These are phyloP conservation scores for Dysdera silvatica DNA, from an alignment of 1,140 invertebrate genomes.

Conservation along the genomic window DNA sequence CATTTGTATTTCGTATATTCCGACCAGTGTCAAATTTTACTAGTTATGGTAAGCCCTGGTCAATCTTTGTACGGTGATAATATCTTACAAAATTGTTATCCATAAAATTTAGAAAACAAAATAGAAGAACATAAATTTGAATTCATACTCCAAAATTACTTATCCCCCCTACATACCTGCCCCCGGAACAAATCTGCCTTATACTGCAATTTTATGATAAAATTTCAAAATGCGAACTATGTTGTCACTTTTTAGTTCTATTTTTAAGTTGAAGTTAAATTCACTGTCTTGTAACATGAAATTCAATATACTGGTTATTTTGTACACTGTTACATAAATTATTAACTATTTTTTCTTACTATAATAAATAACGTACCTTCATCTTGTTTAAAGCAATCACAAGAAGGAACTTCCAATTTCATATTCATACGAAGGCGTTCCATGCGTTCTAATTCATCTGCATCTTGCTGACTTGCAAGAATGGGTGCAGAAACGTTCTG, in stretches of 20 bases:
- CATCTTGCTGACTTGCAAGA: too few relatives aligned
- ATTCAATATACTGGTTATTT: not conserved
- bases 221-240: not conserved
- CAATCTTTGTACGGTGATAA: too few relatives aligned
- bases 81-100: too few relatives aligned
- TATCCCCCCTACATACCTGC: too few relatives aligned
- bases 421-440: constrained; percentile 60
- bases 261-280: not conserved
- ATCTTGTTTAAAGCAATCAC: constrained; percentile 71
- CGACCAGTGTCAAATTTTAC: too few relatives aligned
- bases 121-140: not conserved
- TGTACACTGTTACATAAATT: not conserved
- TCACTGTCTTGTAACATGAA: not conserved
- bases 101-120: not conserved
- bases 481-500: too few relatives aligned
- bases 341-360: not conserved
- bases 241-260: not conserved
- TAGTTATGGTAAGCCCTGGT: too few relatives aligned
- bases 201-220: too few relatives aligned
- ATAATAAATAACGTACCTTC: constrained; percentile 49
- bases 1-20: too few relatives aligned
- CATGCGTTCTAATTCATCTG: constrained; percentile 34
- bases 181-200: too few relatives aligned
- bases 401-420: constrained; percentile 70
- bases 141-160: not conserved